These are phyloP conservation scores for Phyllostomus hastatus DNA, from an alignment of 2,113 vertebrate species.

Conservation along the genomic window DNA sequence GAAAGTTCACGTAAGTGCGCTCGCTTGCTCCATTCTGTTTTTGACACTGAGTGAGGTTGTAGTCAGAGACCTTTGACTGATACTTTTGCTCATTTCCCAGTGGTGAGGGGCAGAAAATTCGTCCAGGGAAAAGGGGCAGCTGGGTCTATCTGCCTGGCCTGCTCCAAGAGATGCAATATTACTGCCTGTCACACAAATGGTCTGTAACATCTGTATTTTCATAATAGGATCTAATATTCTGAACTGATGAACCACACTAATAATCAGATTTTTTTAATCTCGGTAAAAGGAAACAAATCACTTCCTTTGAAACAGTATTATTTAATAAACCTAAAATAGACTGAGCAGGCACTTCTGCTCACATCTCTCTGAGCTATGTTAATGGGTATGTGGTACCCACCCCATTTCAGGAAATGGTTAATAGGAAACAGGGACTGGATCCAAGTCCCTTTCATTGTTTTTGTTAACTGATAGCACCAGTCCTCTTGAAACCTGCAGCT, in stretches of 20 bases:
- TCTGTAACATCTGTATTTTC: not conserved
- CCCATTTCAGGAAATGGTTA: constrained; percentile 45
- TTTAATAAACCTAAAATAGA: not conserved
- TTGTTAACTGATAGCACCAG: constrained; percentile 58
- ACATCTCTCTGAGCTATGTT: not conserved
- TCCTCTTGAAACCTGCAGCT: constrained; percentile 60
- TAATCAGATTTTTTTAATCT: not conserved
- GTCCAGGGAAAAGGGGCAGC: rapidly evolving
- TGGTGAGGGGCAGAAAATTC: not conserved
- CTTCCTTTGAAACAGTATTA: constrained; percentile 8
- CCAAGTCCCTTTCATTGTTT: constrained; percentile 48
- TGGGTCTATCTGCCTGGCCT: not conserved
- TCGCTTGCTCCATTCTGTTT: not conserved
- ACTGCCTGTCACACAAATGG: not conserved
- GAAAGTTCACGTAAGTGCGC: not conserved
- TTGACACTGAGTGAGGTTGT: not conserved
- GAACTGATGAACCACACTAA: not conserved
- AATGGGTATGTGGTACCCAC: not conserved
- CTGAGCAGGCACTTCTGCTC: not conserved
- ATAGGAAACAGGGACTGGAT: constrained; percentile 46
- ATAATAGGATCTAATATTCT: not conserved
- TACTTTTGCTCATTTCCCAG: not conserved
- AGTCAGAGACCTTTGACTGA: not conserved
- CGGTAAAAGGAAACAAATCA: not conserved
- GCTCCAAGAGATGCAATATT: not conserved